Evolutionary conservation across 2,113 vertebrate genomes (phyloP), one percentile per base, ranked within the genome.

Genomic region (Ranitomeya imitator): DNA sequence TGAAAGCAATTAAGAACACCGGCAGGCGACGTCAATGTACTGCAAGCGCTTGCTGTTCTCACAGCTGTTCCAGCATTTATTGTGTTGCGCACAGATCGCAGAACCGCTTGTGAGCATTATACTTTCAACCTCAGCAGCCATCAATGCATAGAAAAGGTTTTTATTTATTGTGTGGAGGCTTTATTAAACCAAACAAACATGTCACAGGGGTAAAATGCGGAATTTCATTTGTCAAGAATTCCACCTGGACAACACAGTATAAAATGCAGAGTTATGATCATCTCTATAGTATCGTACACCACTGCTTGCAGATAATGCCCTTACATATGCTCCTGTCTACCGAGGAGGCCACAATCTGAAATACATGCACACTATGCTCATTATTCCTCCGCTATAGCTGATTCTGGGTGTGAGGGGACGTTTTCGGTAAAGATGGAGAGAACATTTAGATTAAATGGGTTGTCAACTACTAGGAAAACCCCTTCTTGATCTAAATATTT

Each of bases 21-120:
- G 80, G 80, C 59, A 83, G 80, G 59, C 80, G 13, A n/a, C 60
- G 80, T 83, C 80, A 61, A 61, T 82, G 80, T 65, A 60, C 80
- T 83, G 80, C 80, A 83, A 83, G 63, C 21, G 31, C 59, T 45
- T 65, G 80, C 60, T 83, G 80, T 65, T 83, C 80, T 37, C 80
- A 65, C 80, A 83, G 80, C 80, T 83, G 80, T 83, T 63, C 63
- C 12, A 65, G 60, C 37, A 45, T 21, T 83, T 63, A 63, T 82
- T 83, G 80, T 52, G 16, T 82, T 61, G 59, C 11, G 4, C 37
- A 63, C 60, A 63, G 80, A n/a, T 83, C 45, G 60, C 59, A 83
- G 15, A 83, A 65, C 51, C 60, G 65, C 21, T 82, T 61, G 16
- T 81, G 57, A 61, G 8, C 9, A 60, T 57, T 80, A 16, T 59